Evolutionary conservation across 2,888 invertebrate genomes (phyloP), one percentile per base, ranked within the genome.

Genomic region (Theretra japonica): DNA sequence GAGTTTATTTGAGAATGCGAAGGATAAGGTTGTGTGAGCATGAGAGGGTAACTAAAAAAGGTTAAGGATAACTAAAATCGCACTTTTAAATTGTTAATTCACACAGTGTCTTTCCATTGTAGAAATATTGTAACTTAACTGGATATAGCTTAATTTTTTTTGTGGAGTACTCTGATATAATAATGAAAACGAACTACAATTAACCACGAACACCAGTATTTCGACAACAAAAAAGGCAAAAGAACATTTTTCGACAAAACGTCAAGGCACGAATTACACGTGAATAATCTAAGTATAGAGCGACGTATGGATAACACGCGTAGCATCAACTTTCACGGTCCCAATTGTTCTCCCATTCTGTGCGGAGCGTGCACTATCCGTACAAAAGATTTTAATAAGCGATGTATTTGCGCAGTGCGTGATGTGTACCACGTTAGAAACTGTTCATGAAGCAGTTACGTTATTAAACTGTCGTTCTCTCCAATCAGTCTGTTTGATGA

Each of bases 281-380:
- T 21, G 60, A 74, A 73, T 70, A 75, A 71, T 73, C 75, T 73
- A 71, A 73, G 70, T 60, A 69, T 71, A 71, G 28, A 17, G 72
- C 65, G 70, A 72, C 72, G 75, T 76, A 21, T 75, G 73, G 76
- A 48, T 48, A 80, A 76, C 73, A 75, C 60, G 76, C 80, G 75
- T 81, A 74, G 79, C 80, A 82, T 79, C 73, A 75, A 76, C 77
- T 77, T 73, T 78, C 77, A 75, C 75, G 76, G 75, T 59, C 59
- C 69, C 76, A 74, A 79, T 81, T 81, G 79, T 78, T 77, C 76
- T 75, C 68, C 21, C 4, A 41, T 57, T 69, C 8, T 8, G 28
- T 21, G 30, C 33, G 53, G n/a, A 62, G 17, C 28, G 28, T 70
- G 21, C 19, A 50, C 60, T 21, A 70, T 60, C 30, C 41, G 19